phyloP scores from a whole-genome alignment of 1,140 invertebrate species.

The Diabrotica virgifera region DNA sequence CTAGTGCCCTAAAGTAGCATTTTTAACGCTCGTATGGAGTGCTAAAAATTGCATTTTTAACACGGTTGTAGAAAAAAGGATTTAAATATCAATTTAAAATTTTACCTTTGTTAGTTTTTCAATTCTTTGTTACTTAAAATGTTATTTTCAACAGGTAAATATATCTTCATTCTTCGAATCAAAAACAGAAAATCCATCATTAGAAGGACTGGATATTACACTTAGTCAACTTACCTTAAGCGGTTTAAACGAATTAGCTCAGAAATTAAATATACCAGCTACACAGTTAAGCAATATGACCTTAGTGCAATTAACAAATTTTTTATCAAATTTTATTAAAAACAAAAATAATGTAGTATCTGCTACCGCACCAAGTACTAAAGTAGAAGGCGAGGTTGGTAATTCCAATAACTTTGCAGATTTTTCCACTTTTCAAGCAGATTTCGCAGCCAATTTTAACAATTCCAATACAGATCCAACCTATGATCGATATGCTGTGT shows the following conservation, averaged over 20 bases:
- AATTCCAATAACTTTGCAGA: constrained; percentile 15
- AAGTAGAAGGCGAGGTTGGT: constrained; percentile 1
- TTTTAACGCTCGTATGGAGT: too few species aligned
- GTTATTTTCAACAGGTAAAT: constrained; percentile 38
- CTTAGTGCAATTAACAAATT: constrained; percentile 76
- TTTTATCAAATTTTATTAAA: constrained; percentile 65
- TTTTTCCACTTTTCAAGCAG: constrained; percentile 54
- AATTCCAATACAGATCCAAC: constrained; percentile 50
- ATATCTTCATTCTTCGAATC: constrained; percentile 34
- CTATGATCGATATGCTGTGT: constrained; percentile 79
- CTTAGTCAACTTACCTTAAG: constrained; percentile 77
- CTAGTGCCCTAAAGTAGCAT: too few species aligned
- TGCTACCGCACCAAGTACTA: constrained; percentile 30
- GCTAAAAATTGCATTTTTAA: too few species aligned
- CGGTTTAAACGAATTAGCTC: constrained; percentile 73
- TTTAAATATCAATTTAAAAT: too few species aligned
- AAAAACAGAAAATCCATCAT: constrained; percentile 35
- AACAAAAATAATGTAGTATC: constrained; percentile 42
- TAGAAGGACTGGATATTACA: constrained; percentile 67
- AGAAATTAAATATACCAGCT: constrained; percentile 71
- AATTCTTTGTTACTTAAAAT: too few species aligned
- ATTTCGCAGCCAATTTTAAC: constrained; percentile 63
- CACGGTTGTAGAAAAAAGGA: too few species aligned
- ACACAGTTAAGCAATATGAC: constrained; percentile 79
- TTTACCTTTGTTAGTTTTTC: too few species aligned